Base-by-base conservation (phyloP, 2,888 invertebrate genomes). In the Phyllotreta striolata region DNA sequence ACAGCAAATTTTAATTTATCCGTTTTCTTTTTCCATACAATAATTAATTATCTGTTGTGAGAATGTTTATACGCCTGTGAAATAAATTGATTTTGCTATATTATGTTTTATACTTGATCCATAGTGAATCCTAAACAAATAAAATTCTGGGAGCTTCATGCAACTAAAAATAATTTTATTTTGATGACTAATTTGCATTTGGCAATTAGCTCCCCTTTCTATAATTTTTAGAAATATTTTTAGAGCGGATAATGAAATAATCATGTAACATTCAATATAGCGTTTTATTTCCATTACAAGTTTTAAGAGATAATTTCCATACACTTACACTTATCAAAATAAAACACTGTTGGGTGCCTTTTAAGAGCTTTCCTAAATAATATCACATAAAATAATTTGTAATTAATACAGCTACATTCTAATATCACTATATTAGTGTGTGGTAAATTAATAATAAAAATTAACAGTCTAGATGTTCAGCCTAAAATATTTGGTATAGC, bases 261-360 rank as follows among this genome's bases (percentile, higher is more conserved):
- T 9, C 37, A 7, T 44, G 13, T 10, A 69, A 71, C 69, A 62
- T 66, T 69, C 61, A 69, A 69, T 70, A 70, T 66, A 74, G 68
- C 66, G 63, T 70, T 72, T 73, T 71, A 71, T 73, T 67, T 63
- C 62, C 58, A 55, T 60, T 66, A 72, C 67, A 69, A 24, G 24
- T 55, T 63, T 71, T 63, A 59, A 57, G 62, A 66, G 67, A 41
- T 46, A 59, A 64, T 69, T 70, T 67, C 68, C 69, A 72, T 72
- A 70, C 70, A 73, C 70, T 72, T 72, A 73, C 69, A 73, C 67
- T 74, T 74, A 74, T 68, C 72, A 73, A 75, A 75, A 75, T 74
- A 73, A 75, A 74, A 75, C 72, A 66, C 39, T 52, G 9, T 5
- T 12, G 3, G 37, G 35, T 51, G 6, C 37, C 9, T 8, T 51